Evolutionary conservation across 2,888 invertebrate genomes (phyloP).

Genomic region (Ceraclea dissimilis): DNA sequence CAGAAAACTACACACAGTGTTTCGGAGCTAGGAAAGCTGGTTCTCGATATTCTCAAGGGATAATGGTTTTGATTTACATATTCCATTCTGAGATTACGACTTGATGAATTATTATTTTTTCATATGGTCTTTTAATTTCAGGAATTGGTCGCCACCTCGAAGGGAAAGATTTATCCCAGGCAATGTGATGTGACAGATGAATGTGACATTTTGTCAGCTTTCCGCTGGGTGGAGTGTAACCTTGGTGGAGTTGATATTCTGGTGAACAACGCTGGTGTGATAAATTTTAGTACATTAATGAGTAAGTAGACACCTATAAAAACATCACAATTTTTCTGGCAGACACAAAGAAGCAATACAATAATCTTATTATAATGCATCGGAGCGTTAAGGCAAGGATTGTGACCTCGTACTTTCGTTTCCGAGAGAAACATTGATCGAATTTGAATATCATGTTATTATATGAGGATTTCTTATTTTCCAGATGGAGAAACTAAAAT

Average conservation of each 20-base stretch:
- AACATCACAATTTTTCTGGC: background rate
- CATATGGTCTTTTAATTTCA: background rate
- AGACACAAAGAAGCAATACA: background rate
- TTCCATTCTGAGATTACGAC: too few species aligned
- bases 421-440: too few species aligned
- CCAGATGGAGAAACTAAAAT: conserved; percentile 28
- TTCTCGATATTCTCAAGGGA: too few species aligned
- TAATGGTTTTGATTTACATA: too few species aligned
- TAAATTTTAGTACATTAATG: conserved; percentile 22
- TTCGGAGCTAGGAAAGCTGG: too few species aligned
- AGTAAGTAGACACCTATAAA: conserved; percentile 7
- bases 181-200: conserved; percentile 48
- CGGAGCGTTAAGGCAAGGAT: too few species aligned
- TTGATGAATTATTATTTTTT: too few species aligned
- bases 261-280: conserved; percentile 52
- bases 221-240: conserved; percentile 42
- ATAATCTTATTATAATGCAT: too few species aligned
- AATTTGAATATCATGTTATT: too few species aligned
- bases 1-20: too few species aligned
- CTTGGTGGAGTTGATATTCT: conserved; percentile 50
- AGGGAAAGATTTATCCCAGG: conserved; percentile 33
- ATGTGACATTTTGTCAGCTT: conserved; percentile 46
- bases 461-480: background rate
- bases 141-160: conserved; percentile 21
- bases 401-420: too few species aligned